Percentiles rank a stretch among this genome's conserved stretches.
phyloP scores from a whole-genome alignment of 2,797 vertebrate species.

The Chelon auratus region DNA sequence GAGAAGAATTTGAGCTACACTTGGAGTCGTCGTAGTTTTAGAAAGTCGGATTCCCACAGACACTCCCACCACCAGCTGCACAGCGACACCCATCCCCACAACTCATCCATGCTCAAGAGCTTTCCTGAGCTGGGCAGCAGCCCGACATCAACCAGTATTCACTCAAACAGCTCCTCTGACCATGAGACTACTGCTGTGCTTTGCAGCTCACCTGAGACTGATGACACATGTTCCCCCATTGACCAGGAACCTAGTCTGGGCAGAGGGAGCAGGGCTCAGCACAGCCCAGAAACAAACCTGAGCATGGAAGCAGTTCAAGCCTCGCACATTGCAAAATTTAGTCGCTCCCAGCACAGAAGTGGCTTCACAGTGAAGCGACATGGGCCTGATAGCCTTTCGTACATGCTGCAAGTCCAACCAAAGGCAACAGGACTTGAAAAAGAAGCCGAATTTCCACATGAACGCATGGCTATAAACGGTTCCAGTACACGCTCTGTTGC shows the following conservation, averaged over 20 bases:
- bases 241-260: constrained; percentile 45
- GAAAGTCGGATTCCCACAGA: constrained; percentile 69
- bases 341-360: constrained; percentile 40
- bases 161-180: constrained; percentile 70
- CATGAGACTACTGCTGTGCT: constrained; percentile 61
- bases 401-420: constrained; percentile 28
- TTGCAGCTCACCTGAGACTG: constrained; percentile 73
- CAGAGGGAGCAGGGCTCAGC: constrained; percentile 17
- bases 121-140: constrained; percentile 79
- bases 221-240: constrained; percentile 57
- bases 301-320: constrained; percentile 40
- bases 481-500: constrained; percentile 44
- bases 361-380: constrained; percentile 52
- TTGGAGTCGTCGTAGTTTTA: constrained; percentile 82
- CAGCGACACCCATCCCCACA: constrained; percentile 44
- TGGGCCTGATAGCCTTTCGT: constrained; percentile 58
- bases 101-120: constrained; percentile 46
- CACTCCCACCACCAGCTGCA: constrained; percentile 62
- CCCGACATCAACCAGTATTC: constrained; percentile 61
- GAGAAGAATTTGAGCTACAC: constrained; percentile 82
- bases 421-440: constrained; percentile 43
- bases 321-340: constrained; percentile 43
- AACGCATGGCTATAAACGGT: constrained; percentile 31
- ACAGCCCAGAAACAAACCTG: constrained; percentile 18
- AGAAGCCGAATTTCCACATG: constrained; percentile 43